Base-by-base conservation (phyloP, 2,113 vertebrate species). In the Xiphorhynchus elegans region DNA sequence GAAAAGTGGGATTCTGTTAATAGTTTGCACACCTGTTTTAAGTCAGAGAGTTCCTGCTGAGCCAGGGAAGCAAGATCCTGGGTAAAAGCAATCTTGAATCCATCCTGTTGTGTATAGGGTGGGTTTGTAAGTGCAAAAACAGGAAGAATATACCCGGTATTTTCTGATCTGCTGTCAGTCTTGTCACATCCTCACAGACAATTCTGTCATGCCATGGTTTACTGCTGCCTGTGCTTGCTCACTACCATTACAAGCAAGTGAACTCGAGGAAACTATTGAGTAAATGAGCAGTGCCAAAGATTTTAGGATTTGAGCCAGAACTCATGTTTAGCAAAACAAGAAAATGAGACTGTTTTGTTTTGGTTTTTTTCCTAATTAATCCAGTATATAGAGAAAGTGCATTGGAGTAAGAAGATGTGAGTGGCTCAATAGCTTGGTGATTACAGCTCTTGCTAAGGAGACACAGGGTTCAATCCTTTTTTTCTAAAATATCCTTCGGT, bases 231-330 rank as follows among this genome's bases (percentile, higher is more conserved):
- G 0, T 75, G 46, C 28, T 75, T 91, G 56, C 39, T 84, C 58
- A 85, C 19, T 29, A 58, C 58, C 58, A 74, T 83, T 84, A 62
- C 55, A 70, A 67, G 68, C 56, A 77, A 81, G 44, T 64, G 69
- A 90, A 76, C 29, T 92, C 1, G 0, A 81, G 40, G 77, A 87
- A 89, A 60, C 37, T 73, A 29, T 15, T 73, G 40, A 79, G 37
- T 79, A 81, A 92, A 86, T 58, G 17, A 87, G 28, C 52, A 75
- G 16, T 75, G 76, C n/a, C 49, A 89, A 49, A 72, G 5, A 7
- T 88, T 94, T 79, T 68, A 78, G 82, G 50, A 81, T 92, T 88
- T 90, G 79, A 78, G 76, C 62, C 82, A 95, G 47, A 77, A 50
- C 10, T 89, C 64, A 8, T 9, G 25, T 70, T 77, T 44, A 84